A percentile compares a stretch with the other conserved stretches of the same genome.
phyloP scores from a whole-genome alignment of 2,888 invertebrate species.

The Crocallis elinguaria region DNA sequence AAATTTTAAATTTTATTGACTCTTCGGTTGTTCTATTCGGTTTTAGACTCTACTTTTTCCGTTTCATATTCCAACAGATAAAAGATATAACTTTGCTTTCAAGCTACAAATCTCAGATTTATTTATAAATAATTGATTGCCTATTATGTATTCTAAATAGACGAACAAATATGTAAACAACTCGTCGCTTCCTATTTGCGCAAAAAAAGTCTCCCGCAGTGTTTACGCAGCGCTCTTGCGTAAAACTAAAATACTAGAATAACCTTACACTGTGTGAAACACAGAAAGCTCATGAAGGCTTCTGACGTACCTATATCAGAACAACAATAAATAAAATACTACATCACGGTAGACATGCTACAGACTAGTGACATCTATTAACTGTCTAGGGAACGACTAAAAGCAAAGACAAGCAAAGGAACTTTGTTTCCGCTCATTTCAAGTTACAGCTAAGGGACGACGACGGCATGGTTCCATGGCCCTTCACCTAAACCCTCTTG shows the following conservation, averaged over 20 bases:
- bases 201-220: constrained; percentile 16
- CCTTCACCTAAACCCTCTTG: too few relatives aligned
- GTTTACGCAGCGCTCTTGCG: constrained; percentile 47
- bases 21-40: too few relatives aligned
- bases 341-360: neutral
- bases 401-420: constrained; percentile 1
- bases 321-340: neutral
- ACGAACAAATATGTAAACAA: neutral
- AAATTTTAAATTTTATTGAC: too few relatives aligned
- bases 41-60: too few relatives aligned
- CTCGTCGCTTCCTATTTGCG: neutral
- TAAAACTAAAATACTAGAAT: constrained; percentile 32
- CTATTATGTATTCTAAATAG: neutral
- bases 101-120: neutral
- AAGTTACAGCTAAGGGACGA: too few relatives aligned
- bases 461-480: too few relatives aligned
- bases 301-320: constrained; percentile 17
- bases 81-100: neutral
- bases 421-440: too few relatives aligned
- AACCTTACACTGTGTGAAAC: constrained; percentile 44
- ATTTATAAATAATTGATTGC: neutral
- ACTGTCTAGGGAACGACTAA: neutral
- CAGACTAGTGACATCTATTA: constrained; percentile 14
- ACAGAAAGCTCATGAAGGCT: constrained; percentile 47
- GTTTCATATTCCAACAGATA: too few relatives aligned